Evolutionary conservation across 2,888 invertebrate genomes (phyloP), one percentile per base, ranked within the genome.

Genomic region (Agrilus cyanescens): DNA sequence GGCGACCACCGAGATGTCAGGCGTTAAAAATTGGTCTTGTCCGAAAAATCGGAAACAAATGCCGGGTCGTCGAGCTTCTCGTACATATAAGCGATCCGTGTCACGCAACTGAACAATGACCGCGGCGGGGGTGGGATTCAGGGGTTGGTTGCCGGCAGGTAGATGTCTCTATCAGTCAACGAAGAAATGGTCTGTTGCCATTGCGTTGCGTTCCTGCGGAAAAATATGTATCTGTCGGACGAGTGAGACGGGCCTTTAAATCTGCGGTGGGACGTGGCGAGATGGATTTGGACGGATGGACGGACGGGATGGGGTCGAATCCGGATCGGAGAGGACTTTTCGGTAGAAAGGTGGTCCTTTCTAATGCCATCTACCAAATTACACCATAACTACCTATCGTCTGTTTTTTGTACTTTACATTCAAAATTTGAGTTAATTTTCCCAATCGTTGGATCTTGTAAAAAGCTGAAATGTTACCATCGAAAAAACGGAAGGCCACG

Each of bases 121-220:
- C 44, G 48, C 47, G 41, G 45, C 44, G 40, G 41, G 37, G 47
- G 45, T 44, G 47, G 44, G 41, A 10, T 25, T 25, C 25, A 25
- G 25, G 25, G 25, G 25, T 25, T 25, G 25, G 25, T 25, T 25
- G 25, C 25, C 25, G 10, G 41, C 37, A 48, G 48, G 45, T 48
- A 50, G 52, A 49, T 50, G 48, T 50, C 49, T 52, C 50, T 50
- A 52, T 52, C 48, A 48, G 50, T 50, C 39, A 35, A 37, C 39
- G 43, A 32, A 40, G 46, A 37, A 48, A 43, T 40, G 45, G 43
- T 45, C 46, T 40, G 49, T 8, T 25, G 25, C 25, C 25, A 10
- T 25, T 3, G 25, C 25, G 25, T 25, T 25, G 25, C 25, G 8
- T 10, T 25, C 8, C 50, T 43, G 49, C 38, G 44, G 46, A 49